Conservation (phyloP, 1,140 invertebrate genomes). For the Ooceraea biroi region DNA sequence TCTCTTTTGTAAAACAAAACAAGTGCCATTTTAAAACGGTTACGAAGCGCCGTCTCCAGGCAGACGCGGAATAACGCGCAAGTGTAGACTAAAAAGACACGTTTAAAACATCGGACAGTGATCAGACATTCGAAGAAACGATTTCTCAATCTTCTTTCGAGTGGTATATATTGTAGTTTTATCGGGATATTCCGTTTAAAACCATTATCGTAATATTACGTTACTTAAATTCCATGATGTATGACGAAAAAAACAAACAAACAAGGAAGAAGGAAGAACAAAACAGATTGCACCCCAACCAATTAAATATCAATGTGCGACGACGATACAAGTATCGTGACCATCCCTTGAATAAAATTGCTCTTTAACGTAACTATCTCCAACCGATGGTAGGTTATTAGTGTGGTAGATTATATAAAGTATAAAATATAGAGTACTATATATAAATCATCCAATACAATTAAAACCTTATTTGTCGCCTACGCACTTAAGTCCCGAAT, state of each 20-base stretch:
- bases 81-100: background rate
- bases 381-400: slow-evolving; percentile 82
- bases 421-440: slow-evolving; percentile 84
- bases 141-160: slow-evolving; percentile 6
- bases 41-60: background rate
- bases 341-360: slow-evolving; percentile 83
- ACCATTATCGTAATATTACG: slow-evolving; percentile 35
- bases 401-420: slow-evolving; percentile 83
- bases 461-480: slow-evolving; percentile 70
- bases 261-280: slow-evolving; percentile 80
- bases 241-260: slow-evolving; percentile 73
- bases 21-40: background rate
- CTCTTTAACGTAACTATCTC: slow-evolving; percentile 81
- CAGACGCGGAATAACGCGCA: too few relatives aligned
- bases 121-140: background rate
- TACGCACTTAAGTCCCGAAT: slow-evolving; percentile 85
- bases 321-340: slow-evolving; percentile 81
- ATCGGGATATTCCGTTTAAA: too few relatives aligned
- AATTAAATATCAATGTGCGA: slow-evolving; percentile 85
- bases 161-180: slow-evolving; percentile 51
- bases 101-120: background rate
- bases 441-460: slow-evolving; percentile 81
- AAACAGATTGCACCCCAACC: slow-evolving; percentile 85
- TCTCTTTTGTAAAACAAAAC: background rate
- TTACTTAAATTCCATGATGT: slow-evolving; percentile 58